A percentile compares a stretch with the other conserved stretches of the same genome.
Conservation (phyloP, 2,797 vertebrate species). For the Sebastes steindachneri region DNA sequence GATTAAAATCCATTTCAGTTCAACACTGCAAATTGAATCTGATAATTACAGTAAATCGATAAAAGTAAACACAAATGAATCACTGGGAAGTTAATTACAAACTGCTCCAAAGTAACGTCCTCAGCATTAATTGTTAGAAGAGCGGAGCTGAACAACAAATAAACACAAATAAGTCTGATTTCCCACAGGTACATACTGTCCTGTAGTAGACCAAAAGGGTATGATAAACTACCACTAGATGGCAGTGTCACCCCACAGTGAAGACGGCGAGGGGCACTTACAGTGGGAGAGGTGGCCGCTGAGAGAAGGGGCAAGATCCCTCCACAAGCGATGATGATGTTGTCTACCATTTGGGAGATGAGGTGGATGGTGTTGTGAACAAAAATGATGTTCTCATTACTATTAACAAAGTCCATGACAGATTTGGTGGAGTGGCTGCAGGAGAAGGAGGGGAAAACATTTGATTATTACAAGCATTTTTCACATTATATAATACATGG, state of each 20-base stretch:
- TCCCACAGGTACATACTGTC: not conserved
- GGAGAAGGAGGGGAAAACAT: conserved; percentile 48
- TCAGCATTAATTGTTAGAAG: conserved; percentile 19
- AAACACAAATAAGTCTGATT: conserved; percentile 26
- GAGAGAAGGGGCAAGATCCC: conserved; percentile 94
- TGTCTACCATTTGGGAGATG: conserved; percentile 99
- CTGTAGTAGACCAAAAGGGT: not conserved
- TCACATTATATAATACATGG: not conserved
- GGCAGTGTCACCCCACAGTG: conserved; percentile 44
- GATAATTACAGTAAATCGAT: not conserved
- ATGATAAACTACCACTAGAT: conserved; percentile 64
- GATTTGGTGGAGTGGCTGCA: conserved; percentile 96
- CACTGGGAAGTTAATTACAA: conserved; percentile 22
- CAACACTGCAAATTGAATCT: conserved; percentile 19
- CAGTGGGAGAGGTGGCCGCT: conserved; percentile 88
- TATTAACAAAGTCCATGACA: conserved; percentile 99
- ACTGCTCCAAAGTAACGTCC: conserved; percentile 9
- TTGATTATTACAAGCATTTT: not conserved
- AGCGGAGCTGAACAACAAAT: conserved; percentile 24
- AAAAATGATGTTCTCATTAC: conserved; percentile 99
- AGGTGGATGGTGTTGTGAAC: conserved; percentile 99
- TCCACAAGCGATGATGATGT: conserved; percentile 95
- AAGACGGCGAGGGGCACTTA: conserved; percentile 54
- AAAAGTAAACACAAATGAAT: conserved; percentile 6
- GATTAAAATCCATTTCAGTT: conserved; percentile 83